Evolutionary conservation across 2,888 invertebrate genomes (phyloP).

Genomic region (Nemapogon koenigi): DNA sequence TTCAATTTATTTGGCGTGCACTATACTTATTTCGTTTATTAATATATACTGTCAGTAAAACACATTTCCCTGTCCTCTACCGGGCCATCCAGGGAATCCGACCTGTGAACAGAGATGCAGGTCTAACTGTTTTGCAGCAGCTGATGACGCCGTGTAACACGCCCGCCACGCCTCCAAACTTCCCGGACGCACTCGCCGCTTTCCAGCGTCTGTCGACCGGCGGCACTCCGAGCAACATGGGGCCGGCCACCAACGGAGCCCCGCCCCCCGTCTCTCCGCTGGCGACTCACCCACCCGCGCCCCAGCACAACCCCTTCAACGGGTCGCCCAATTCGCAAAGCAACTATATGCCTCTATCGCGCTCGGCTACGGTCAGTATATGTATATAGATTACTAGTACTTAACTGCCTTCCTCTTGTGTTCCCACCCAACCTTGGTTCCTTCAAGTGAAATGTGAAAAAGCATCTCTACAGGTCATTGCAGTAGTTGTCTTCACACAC

Average conservation of each 20-base stretch:
- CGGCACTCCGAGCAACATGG: conserved; percentile 49
- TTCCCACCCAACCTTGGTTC: too few species aligned
- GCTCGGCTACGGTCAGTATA: conserved; percentile 53
- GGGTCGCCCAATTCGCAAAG: conserved; percentile 41
- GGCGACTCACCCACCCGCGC: conserved; percentile 45
- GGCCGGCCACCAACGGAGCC: conserved; percentile 29
- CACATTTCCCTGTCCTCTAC: too few species aligned
- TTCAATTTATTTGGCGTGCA: too few species aligned
- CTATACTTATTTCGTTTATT: too few species aligned
- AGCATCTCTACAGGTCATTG: too few species aligned
- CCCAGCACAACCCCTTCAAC: conserved; percentile 35
- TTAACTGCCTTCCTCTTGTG: too few species aligned
- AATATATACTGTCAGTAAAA: too few species aligned
- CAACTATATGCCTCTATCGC: conserved; percentile 48
- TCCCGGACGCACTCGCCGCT: conserved; percentile 88
- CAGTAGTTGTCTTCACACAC: too few species aligned
- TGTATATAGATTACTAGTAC: neutral
- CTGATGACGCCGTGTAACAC: conserved; percentile 93
- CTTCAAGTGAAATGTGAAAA: too few species aligned
- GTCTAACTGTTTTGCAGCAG: conserved; percentile 54
- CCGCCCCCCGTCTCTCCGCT: conserved; percentile 53
- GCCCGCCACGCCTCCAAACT: conserved; percentile 93
- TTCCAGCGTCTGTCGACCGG: conserved; percentile 87
- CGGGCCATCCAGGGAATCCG: too few species aligned
- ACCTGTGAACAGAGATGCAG: too few species aligned